A percentile compares a stretch with the other conserved stretches of the same genome.
phyloP scores from a whole-genome alignment of 2,113 vertebrate genomes.

The Centrocercus urophasianus region DNA sequence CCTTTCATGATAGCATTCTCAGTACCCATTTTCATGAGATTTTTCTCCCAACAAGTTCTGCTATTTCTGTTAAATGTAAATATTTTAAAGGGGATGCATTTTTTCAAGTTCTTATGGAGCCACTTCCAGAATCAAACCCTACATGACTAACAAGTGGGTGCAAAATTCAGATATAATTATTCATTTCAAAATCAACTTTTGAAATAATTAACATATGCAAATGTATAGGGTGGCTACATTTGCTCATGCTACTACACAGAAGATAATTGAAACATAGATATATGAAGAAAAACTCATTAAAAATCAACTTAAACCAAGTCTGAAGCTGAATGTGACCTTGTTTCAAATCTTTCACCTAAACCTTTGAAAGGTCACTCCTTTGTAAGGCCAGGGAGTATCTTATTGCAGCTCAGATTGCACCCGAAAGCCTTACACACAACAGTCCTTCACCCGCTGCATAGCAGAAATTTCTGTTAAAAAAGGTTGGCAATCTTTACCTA shows the following conservation, averaged over 20 bases:
- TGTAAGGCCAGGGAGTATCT: conserved; percentile 21
- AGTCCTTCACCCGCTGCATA: background rate
- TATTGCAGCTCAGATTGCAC: background rate
- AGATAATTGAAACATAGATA: conserved; percentile 22
- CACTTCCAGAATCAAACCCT: background rate
- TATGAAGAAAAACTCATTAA: conserved; percentile 38
- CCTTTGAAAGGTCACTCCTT: conserved; percentile 1
- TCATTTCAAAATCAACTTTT: conserved; percentile 45
- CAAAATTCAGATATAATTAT: conserved; percentile 28
- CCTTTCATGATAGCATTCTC: background rate
- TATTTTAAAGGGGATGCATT: background rate
- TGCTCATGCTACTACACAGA: conserved; percentile 7
- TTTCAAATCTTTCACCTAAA: conserved; percentile 19
- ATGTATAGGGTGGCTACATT: background rate
- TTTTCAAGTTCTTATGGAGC: background rate
- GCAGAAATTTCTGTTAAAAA: conserved; percentile 18
- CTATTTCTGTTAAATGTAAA: conserved; percentile 5
- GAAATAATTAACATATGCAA: conserved; percentile 4
- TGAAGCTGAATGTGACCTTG: background rate
- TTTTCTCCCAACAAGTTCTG: background rate
- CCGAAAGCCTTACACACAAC: background rate
- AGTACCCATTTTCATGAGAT: background rate
- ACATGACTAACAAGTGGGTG: background rate
- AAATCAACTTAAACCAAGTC: background rate
- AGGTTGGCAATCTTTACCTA: background rate